These are phyloP conservation scores for Boulengeromyrus knoepffleri DNA, from an alignment of 2,113 vertebrate genomes.

Conservation along the genomic window DNA sequence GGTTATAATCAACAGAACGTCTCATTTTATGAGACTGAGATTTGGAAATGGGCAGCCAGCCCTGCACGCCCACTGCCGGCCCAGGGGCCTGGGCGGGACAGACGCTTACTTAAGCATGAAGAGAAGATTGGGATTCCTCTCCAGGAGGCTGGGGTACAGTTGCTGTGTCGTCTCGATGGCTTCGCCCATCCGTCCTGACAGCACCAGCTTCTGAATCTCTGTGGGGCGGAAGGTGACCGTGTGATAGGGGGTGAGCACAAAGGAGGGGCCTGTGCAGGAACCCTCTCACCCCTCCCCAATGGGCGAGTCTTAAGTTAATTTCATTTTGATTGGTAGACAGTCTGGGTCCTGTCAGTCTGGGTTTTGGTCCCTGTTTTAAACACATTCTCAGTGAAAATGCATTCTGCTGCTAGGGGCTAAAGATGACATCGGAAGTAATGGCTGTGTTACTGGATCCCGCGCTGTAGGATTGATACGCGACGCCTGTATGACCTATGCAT, in stretches of 20 bases:
- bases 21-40: neutral
- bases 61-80: neutral
- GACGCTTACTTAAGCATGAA: constrained; percentile 92
- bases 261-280: neutral
- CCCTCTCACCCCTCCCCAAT: neutral
- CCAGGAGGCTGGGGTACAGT: constrained; percentile 94
- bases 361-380: neutral
- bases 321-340: neutral
- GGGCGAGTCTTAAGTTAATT: neutral
- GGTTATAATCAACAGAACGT: neutral
- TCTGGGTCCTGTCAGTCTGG: neutral
- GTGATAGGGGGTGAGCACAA: neutral
- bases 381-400: neutral
- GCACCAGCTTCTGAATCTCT: constrained; percentile 99
- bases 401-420: neutral
- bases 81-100: neutral
- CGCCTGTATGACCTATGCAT: neutral
- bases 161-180: constrained; percentile 98
- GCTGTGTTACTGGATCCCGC: neutral
- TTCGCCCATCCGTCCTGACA: constrained; percentile 98
- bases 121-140: constrained; percentile 96
- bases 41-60: neutral
- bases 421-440: neutral
- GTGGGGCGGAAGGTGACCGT: constrained; percentile 45
- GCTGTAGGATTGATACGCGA: neutral